These are phyloP conservation scores for Bucco capensis DNA, from an alignment of 2,113 vertebrate species.

Conservation along the genomic window DNA sequence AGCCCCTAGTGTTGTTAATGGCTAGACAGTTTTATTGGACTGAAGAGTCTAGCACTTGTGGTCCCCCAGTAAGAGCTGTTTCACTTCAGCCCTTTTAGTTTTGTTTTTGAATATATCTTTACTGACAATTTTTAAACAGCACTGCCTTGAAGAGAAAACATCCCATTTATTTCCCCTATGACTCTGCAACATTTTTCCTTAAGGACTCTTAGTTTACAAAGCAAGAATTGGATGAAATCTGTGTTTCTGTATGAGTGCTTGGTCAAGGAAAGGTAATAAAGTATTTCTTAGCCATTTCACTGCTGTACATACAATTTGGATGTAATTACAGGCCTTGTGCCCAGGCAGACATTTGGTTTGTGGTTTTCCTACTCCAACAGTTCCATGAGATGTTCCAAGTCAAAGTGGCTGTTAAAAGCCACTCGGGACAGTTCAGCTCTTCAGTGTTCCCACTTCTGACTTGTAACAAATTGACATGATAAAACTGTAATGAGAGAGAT, in stretches of 20 bases:
- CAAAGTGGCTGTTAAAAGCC: background rate
- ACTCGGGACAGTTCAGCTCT: background rate
- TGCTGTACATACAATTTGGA: background rate
- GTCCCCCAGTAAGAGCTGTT: background rate
- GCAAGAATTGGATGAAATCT: background rate
- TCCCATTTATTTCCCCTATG: background rate
- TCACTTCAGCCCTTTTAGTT: background rate
- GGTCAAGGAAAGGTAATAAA: background rate
- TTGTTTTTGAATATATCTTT: background rate
- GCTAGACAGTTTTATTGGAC: background rate
- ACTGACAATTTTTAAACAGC: background rate
- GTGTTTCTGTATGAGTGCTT: background rate
- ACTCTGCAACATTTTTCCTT: background rate
- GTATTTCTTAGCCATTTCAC: background rate
- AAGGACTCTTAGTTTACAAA: background rate
- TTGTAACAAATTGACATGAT: background rate
- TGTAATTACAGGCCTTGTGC: background rate
- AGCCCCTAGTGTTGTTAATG: background rate
- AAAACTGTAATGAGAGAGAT: background rate
- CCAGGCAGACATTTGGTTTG: background rate
- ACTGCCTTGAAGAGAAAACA: background rate
- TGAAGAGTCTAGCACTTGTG: background rate
- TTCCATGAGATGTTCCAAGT: background rate
- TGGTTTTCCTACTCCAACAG: background rate
- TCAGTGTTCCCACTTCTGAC: background rate